These are phyloP conservation scores for Coracopsis vasa DNA, from an alignment of 2,113 vertebrate genomes.

Conservation along the genomic window DNA sequence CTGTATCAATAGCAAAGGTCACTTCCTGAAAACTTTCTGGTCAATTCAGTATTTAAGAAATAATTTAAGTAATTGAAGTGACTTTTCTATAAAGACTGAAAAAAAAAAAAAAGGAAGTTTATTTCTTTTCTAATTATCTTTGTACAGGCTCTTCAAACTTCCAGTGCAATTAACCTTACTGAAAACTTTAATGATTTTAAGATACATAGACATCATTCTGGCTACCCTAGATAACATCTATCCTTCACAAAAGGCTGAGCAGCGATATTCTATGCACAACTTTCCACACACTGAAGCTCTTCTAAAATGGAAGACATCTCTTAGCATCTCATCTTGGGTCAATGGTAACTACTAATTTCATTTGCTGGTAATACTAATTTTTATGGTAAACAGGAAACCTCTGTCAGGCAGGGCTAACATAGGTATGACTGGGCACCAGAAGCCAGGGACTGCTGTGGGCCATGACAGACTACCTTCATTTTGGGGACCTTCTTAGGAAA, in stretches of 20 bases:
- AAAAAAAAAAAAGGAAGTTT: not conserved
- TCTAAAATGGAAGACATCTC: not conserved
- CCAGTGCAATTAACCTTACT: conserved; percentile 1
- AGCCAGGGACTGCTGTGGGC: not conserved
- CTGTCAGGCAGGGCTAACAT: not conserved
- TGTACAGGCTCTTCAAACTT: not conserved
- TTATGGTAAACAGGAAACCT: not conserved
- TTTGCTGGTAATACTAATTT: not conserved
- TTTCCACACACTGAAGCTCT: not conserved
- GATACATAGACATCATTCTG: not conserved
- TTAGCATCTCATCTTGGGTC: not conserved
- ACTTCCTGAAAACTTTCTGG: not conserved
- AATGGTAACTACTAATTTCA: not conserved
- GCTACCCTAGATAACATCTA: not conserved
- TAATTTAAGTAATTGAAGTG: not conserved
- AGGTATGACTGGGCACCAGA: accelerated
- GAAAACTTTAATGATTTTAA: conserved; percentile 6
- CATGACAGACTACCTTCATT: not conserved
- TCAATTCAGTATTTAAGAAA: not conserved
- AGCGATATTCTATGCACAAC: not conserved
- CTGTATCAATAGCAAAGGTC: not conserved
- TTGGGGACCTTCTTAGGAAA: not conserved
- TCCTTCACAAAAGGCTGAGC: not conserved
- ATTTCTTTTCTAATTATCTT: conserved; percentile 16
- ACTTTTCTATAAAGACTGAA: not conserved